Evolutionary conservation across 2,888 invertebrate genomes (phyloP).

Genomic region (Stenotaenia linearis): DNA sequence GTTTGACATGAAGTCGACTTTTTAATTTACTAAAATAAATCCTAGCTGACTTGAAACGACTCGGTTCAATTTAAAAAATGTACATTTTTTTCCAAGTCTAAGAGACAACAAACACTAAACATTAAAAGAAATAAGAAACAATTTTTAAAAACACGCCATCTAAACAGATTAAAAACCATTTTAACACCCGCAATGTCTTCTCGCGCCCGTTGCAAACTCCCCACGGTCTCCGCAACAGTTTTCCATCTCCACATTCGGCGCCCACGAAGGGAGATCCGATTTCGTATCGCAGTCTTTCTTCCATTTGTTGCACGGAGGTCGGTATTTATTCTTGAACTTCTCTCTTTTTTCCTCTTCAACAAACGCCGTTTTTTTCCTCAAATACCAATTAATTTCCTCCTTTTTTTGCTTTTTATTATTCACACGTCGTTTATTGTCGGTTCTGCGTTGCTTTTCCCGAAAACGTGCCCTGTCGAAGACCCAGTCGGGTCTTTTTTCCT

Average conservation of each 20-base stretch:
- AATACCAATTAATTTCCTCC: not conserved
- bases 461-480: constrained; percentile 32
- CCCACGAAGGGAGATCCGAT: not conserved
- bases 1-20: not conserved
- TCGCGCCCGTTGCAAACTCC: too few species aligned
- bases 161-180: not conserved
- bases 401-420: not conserved
- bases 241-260: not conserved
- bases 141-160: too few species aligned
- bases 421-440: not conserved
- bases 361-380: not conserved
- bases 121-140: not conserved
- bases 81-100: not conserved
- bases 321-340: too few species aligned
- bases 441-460: constrained; percentile 22
- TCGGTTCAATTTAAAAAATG: not conserved
- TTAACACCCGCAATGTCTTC: too few species aligned
- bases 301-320: not conserved
- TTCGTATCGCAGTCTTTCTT: not conserved
- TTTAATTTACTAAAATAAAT: not conserved
- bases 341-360: not conserved
- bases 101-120: not conserved
- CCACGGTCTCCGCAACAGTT: not conserved
- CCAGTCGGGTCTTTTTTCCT: constrained; percentile 29
- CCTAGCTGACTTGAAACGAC: not conserved